Evolutionary conservation across 2,113 vertebrate species (phyloP).

Genomic region (Lophochroa leadbeateri): DNA sequence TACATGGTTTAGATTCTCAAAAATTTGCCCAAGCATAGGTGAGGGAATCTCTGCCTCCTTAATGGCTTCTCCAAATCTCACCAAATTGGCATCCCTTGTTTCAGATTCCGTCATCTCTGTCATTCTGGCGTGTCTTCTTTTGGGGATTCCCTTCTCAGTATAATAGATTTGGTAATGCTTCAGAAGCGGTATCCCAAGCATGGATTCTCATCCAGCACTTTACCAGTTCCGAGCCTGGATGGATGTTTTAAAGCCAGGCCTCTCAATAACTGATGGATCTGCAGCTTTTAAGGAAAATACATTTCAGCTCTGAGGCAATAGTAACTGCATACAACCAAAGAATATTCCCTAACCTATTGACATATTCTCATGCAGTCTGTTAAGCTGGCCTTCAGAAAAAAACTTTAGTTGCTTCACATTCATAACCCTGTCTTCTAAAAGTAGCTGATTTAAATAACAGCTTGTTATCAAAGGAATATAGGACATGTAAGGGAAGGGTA

Average conservation of each 20-base stretch:
- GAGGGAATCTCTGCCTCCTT: not conserved
- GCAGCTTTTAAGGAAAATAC: not conserved
- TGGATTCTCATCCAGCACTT: not conserved
- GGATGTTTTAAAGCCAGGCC: not conserved
- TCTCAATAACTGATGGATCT: not conserved
- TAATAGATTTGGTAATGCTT: not conserved
- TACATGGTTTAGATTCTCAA: not conserved
- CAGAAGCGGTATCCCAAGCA: not conserved
- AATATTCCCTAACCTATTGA: not conserved
- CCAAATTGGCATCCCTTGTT: not conserved
- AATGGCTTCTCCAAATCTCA: not conserved
- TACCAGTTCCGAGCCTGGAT: not conserved
- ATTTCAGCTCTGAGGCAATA: not conserved
- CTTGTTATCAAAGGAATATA: not conserved
- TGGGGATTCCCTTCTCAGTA: not conserved
- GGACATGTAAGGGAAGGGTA: not conserved
- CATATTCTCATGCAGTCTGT: not conserved
- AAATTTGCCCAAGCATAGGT: not conserved
- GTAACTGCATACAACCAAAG: not conserved
- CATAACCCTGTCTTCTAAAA: not conserved
- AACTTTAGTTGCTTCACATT: not conserved
- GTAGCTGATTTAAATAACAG: not conserved
- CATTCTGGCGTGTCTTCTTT: fast-evolving
- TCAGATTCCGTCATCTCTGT: not conserved
- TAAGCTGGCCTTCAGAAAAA: not conserved